Conservation (phyloP, 2,797 vertebrate genomes). For the Brotula barbata region DNA sequence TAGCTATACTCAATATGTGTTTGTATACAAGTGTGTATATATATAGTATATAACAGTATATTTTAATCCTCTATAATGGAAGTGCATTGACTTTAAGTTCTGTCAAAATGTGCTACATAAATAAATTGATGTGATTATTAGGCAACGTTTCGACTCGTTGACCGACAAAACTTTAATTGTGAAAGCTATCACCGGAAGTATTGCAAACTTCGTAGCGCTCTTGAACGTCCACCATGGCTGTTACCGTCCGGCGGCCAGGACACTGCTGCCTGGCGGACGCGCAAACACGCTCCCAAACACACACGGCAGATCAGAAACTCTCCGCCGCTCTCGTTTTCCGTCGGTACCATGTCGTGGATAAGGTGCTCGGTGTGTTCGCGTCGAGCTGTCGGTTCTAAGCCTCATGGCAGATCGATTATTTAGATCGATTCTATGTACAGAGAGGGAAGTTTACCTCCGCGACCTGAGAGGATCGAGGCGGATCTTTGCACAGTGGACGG, state of each 20-base stretch:
- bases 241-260: conserved; percentile 29
- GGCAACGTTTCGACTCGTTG: too few relatives aligned
- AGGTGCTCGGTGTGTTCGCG: conserved; percentile 7
- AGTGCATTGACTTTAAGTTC: too few relatives aligned
- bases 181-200: conserved; percentile 31
- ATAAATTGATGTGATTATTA: too few relatives aligned
- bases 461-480: conserved; percentile 41
- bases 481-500: conserved; percentile 26
- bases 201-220: accelerated
- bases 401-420: conserved; percentile 11
- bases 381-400: conserved; percentile 11
- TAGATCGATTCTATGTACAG: conserved; percentile 24
- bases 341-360: not conserved
- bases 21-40: too few relatives aligned
- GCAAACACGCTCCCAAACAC: not conserved
- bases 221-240: not conserved
- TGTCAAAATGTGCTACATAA: too few relatives aligned
- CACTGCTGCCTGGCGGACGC: conserved; percentile 22
- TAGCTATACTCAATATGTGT: too few relatives aligned
- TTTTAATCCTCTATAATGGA: too few relatives aligned
- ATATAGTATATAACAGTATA: too few relatives aligned
- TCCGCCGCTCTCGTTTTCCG: not conserved
- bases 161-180: conserved; percentile 32
- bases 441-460: conserved; percentile 58
- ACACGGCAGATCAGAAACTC: conserved; percentile 1